A percentile compares a stretch with the other conserved stretches of the same genome.
phyloP scores from a whole-genome alignment of 2,797 vertebrate genomes.

The Champsocephalus esox region DNA sequence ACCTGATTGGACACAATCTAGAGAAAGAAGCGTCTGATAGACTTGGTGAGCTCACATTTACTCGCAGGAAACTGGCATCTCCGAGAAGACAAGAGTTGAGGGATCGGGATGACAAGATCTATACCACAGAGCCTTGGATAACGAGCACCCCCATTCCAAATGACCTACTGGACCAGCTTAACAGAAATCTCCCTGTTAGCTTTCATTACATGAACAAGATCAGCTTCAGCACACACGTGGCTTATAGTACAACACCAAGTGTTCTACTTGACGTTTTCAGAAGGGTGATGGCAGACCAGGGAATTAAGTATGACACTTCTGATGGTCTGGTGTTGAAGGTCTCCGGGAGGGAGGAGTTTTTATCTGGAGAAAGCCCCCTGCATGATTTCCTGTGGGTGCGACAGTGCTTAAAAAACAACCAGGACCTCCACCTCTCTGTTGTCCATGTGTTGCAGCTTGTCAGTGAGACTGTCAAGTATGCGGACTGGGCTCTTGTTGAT shows the following conservation, averaged over 20 bases:
- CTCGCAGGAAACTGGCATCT: conserved; percentile 82
- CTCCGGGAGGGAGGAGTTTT: conserved; percentile 84
- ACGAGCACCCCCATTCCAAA: conserved; percentile 66
- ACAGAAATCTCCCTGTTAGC: conserved; percentile 65
- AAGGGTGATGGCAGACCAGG: conserved; percentile 52
- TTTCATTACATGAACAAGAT: conserved; percentile 73
- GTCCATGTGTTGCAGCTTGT: conserved; percentile 67
- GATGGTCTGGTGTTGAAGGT: conserved; percentile 78
- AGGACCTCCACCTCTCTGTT: conserved; percentile 81
- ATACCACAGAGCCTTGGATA: conserved; percentile 84
- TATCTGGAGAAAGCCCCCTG: conserved; percentile 75
- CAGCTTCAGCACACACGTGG: conserved; percentile 71
- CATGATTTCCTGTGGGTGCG: conserved; percentile 83
- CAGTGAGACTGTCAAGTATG: conserved; percentile 65
- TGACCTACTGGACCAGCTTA: conserved; percentile 62
- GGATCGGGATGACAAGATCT: conserved; percentile 67
- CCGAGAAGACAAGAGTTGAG: conserved; percentile 76
- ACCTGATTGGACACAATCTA: conserved; percentile 82
- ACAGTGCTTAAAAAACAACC: conserved; percentile 79
- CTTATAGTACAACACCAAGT: conserved; percentile 41
- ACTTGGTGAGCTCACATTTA: conserved; percentile 82
- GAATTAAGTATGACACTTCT: conserved; percentile 38
- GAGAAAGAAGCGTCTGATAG: conserved; percentile 71
- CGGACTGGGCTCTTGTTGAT: conserved; percentile 83
- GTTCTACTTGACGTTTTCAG: conserved; percentile 57